phyloP scores from a whole-genome alignment of 2,888 invertebrate species.

The Heliconius charithonia region DNA sequence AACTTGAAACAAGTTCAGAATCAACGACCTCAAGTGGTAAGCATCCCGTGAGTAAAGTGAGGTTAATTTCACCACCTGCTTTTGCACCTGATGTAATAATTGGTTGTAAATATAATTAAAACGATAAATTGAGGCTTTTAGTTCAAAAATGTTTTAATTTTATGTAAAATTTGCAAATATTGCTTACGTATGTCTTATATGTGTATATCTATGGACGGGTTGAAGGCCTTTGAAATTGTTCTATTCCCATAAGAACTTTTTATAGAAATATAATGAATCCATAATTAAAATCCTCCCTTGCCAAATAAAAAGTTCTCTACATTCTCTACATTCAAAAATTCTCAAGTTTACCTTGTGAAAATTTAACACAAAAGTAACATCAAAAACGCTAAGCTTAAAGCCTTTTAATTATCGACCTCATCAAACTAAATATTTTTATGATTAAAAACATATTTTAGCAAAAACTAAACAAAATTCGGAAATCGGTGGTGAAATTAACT shows the following conservation, averaged over 20 bases:
- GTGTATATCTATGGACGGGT: too few species aligned
- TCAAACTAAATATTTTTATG: neutral
- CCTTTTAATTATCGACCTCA: neutral
- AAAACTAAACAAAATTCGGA: neutral
- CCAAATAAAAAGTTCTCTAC: neutral
- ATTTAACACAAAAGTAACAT: neutral
- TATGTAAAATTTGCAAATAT: neutral
- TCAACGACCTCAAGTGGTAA: constrained; percentile 78
- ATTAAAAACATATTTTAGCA: neutral
- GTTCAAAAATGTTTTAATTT: neutral
- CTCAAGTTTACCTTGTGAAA: neutral
- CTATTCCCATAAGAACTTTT: neutral
- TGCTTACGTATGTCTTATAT: neutral
- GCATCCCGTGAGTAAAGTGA: constrained; percentile 54
- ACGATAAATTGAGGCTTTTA: neutral
- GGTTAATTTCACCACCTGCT: constrained; percentile 45
- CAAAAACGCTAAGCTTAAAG: neutral
- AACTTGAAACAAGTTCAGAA: constrained; percentile 77
- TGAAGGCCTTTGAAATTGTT: too few species aligned
- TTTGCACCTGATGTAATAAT: neutral
- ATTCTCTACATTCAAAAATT: too few species aligned
- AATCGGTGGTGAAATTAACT: constrained; percentile 43
- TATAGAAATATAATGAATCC: neutral
- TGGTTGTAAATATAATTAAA: neutral
- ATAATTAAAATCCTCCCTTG: neutral